Base-by-base conservation (phyloP, 2,797 vertebrate species). In the Antennarius maculatus region DNA sequence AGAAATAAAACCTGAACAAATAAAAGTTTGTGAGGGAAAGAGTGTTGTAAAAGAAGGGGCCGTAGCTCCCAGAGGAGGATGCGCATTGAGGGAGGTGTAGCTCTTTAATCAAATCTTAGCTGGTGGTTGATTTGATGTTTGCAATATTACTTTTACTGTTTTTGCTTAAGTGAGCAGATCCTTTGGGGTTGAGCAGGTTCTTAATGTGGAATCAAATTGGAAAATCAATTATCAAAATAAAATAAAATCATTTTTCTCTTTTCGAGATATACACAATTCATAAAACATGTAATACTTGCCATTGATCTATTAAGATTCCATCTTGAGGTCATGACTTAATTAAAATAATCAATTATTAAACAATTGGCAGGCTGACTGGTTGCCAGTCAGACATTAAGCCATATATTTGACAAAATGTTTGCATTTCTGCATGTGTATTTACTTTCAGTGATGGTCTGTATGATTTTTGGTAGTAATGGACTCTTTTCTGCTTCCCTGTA, bases 61-160 rank as follows among this genome's bases (percentile, higher is more conserved):
- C 7, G 31, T 34, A 29, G 62, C 65, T 56, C 46, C 42, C 15
- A 28, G 69, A 72, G 67, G 31, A 69, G 29, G 71, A 65, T 0
- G 45, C 37, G 57, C 55, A 61, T 74, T 57, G 51, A 42, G 70
- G 71, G 71, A 60, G 43, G 65, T 65, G 71, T 74, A 13, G 34
- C 43, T 43, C 55, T 84, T 77, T 84, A 83, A 86, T 88, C 84
- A 84, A 56, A 84, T 81, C 73, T 57, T 79, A 77, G 74, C 81
- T 79, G 79, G 82, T 71, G 72, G 76, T 81, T 82, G 83, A 87
- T 85, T 83, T 79, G 58, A 70, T 72, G 79, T 80, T 86, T 69
- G 77, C 67, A 53, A 53, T 81, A 69, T 79, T 74, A 74, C 72
- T 74, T 82, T 71, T 41, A 54, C 50, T 37, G 42, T 76, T 70